Conservation (phyloP, 2,797 vertebrate genomes). For the Orientallactaga sibirica region DNA sequence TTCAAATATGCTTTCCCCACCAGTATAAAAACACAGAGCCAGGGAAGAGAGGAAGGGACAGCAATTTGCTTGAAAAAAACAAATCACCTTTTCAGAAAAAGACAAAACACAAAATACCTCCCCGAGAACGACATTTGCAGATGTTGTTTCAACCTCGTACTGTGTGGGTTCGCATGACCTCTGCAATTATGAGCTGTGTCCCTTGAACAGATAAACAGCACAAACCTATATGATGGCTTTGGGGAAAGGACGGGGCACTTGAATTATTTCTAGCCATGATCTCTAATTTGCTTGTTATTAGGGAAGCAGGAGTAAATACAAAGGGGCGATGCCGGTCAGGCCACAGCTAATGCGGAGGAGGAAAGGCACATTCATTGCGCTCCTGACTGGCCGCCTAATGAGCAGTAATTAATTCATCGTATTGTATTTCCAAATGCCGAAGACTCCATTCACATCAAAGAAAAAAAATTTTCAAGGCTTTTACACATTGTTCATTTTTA, state of each 20-base stretch:
- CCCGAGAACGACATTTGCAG: constrained; percentile 87
- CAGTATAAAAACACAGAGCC: constrained; percentile 75
- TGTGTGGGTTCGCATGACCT: constrained; percentile 86
- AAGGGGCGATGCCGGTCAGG: constrained; percentile 95
- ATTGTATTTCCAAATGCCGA: constrained; percentile 93
- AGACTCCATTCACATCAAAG: constrained; percentile 96
- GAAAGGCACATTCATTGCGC: constrained; percentile 94
- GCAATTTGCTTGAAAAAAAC: constrained; percentile 32
- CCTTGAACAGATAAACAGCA: constrained; percentile 90
- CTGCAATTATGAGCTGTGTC: constrained; percentile 86
- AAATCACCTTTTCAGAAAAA: constrained; percentile 81
- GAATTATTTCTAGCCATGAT: constrained; percentile 92
- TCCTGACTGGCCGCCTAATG: constrained; percentile 92
- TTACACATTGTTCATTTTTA: constrained; percentile 88
- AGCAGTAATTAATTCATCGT: constrained; percentile 94
- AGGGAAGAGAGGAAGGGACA: constrained; percentile 71
- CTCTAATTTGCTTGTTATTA: constrained; percentile 98
- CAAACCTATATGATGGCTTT: constrained; percentile 90
- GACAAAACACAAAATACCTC: constrained; percentile 83
- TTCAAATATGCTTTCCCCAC: constrained; percentile 79
- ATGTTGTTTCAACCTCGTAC: constrained; percentile 85
- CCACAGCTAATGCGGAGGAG: constrained; percentile 92
- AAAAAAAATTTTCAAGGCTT: constrained; percentile 89
- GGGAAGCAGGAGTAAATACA: constrained; percentile 96
- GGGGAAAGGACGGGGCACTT: constrained; percentile 90